A percentile compares a stretch with the other conserved stretches of the same genome.
These are phyloP conservation scores for Galerucella pusilla DNA, from an alignment of 2,888 invertebrate species.

Conservation along the genomic window DNA sequence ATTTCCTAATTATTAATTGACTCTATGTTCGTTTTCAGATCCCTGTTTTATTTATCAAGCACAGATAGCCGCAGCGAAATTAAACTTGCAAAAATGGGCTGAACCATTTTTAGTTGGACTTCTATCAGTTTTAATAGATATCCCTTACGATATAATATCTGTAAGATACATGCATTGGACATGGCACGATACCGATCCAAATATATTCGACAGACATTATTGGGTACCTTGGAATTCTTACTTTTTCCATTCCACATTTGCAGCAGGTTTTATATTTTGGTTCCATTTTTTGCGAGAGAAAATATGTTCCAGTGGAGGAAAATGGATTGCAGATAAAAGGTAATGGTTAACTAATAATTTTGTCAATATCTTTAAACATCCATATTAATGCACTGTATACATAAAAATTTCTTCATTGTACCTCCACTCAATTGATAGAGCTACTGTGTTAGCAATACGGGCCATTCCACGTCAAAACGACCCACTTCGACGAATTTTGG, in stretches of 20 bases:
- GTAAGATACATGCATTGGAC: conserved; percentile 86
- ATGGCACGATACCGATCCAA: conserved; percentile 83
- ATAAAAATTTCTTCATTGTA: too few species aligned
- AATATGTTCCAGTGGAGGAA: conserved; percentile 68
- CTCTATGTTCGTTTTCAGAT: conserved; percentile 59
- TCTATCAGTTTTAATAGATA: conserved; percentile 77
- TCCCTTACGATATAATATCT: conserved; percentile 83
- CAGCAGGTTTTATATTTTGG: conserved; percentile 77
- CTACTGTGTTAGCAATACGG: too few species aligned
- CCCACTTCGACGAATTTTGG: too few species aligned
- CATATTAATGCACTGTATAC: too few species aligned
- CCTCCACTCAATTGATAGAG: too few species aligned
- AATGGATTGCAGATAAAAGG: conserved; percentile 68
- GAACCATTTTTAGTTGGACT: conserved; percentile 78
- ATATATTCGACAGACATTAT: conserved; percentile 78
- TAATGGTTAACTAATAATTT: conserved; percentile 20
- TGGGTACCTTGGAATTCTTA: conserved; percentile 89
- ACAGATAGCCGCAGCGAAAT: conserved; percentile 68
- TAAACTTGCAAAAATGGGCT: conserved; percentile 70
- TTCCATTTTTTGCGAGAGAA: conserved; percentile 71
- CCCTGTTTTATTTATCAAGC: conserved; percentile 73
- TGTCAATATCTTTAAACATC: too few species aligned
- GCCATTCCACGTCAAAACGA: too few species aligned
- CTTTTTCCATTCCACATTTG: conserved; percentile 83
- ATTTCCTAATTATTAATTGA: too few species aligned